These are phyloP conservation scores for Apus apus DNA, from an alignment of 2,113 vertebrate species.

Conservation along the genomic window DNA sequence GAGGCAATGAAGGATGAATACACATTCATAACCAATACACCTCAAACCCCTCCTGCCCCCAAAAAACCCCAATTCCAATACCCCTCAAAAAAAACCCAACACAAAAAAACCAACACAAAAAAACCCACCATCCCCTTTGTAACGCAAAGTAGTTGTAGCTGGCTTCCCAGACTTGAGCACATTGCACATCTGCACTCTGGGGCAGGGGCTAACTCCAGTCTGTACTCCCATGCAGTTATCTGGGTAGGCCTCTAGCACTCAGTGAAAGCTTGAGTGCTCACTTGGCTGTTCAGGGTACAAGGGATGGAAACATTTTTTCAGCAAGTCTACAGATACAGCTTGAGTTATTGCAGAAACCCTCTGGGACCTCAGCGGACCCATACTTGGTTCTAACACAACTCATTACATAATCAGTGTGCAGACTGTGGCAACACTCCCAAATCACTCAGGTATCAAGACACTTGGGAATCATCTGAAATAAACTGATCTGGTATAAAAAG, in stretches of 20 bases:
- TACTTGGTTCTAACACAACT: neutral
- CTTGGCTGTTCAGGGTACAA: rapidly evolving
- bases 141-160: neutral
- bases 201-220: neutral
- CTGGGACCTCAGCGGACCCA: neutral
- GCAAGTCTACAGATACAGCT: neutral
- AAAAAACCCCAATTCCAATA: neutral
- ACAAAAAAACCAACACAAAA: neutral
- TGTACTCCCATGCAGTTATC: neutral
- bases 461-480: neutral
- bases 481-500: neutral
- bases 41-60: neutral
- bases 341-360: neutral
- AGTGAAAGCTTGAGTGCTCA: neutral
- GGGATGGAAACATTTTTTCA: neutral
- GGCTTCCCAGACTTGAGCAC: neutral
- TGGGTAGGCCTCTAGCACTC: neutral
- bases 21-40: neutral
- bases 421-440: neutral
- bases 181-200: neutral
- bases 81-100: too few relatives aligned
- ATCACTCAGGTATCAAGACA: neutral
- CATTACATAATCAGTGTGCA: neutral
- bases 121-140: neutral
- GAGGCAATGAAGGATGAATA: neutral